Evolutionary conservation across 2,888 invertebrate genomes (phyloP).

Genomic region (Agapostemon virescens): DNA sequence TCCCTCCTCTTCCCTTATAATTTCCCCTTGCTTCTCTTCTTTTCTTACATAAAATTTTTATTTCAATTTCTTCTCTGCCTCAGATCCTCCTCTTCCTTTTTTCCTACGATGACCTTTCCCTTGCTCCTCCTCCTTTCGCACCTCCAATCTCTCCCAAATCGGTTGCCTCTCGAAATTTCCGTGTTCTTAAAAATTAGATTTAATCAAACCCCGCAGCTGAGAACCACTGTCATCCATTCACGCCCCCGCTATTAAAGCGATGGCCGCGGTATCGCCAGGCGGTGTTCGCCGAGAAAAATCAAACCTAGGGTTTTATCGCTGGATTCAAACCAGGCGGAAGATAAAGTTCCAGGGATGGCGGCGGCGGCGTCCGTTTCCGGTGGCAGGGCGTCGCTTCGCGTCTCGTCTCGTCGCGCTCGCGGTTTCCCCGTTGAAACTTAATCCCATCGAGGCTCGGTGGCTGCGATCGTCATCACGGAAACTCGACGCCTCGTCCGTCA

Average conservation of each 20-base stretch:
- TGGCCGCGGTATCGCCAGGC: background rate
- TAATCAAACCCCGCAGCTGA: background rate
- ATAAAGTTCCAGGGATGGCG: constrained; percentile 23
- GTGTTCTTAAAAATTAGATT: no score
- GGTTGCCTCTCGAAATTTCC: no score
- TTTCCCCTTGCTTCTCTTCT: no score
- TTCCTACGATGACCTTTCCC: no score
- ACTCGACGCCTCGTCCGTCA: constrained; percentile 21
- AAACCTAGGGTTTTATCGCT: background rate
- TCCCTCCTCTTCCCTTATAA: no score
- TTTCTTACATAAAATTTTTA: no score
- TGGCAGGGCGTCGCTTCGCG: constrained; percentile 5
- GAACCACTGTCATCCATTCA: background rate
- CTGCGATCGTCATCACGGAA: constrained; percentile 27
- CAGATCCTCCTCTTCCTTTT: no score
- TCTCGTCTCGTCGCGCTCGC: constrained; percentile 22
- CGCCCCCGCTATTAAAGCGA: background rate
- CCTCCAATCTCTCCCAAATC: no score
- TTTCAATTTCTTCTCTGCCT: no score
- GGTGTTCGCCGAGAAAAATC: background rate
- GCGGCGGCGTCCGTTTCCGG: background rate
- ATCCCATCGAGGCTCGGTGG: constrained; percentile 22
- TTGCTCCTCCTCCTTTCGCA: no score
- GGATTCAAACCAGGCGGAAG: background rate
- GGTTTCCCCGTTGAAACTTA: constrained; percentile 37